Evolutionary conservation across 2,888 invertebrate genomes (phyloP).

Genomic region (Psococerastis gibbosa): DNA sequence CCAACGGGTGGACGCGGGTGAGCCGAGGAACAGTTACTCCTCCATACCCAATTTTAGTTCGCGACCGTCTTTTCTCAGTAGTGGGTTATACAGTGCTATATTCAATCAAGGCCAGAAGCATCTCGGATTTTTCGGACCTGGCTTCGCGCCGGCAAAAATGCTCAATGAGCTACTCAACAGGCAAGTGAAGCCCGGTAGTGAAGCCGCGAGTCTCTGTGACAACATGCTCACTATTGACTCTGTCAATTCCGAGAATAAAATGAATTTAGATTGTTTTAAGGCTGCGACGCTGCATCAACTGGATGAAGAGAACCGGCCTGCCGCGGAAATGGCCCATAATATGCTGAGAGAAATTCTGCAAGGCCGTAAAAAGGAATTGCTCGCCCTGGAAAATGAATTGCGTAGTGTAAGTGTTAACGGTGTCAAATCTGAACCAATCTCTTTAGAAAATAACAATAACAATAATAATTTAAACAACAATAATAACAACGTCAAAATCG

Average conservation of each 20-base stretch:
- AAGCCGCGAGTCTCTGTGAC: slow-evolving; percentile 34
- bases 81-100: slow-evolving; percentile 74
- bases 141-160: slow-evolving; percentile 75
- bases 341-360: slow-evolving; percentile 82
- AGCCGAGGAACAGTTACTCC: slow-evolving; percentile 84
- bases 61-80: slow-evolving; percentile 64
- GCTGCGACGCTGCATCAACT: slow-evolving; percentile 22
- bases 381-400: slow-evolving; percentile 48
- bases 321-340: slow-evolving; percentile 36
- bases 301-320: slow-evolving; percentile 26
- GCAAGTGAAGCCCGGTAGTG: slow-evolving; percentile 48
- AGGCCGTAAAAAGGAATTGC: slow-evolving; percentile 65
- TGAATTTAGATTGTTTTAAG: slow-evolving; percentile 21
- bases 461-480: slow-evolving; percentile 26
- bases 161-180: slow-evolving; percentile 74
- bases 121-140: slow-evolving; percentile 63
- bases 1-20: slow-evolving; percentile 92
- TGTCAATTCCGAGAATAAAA: slow-evolving; percentile 23
- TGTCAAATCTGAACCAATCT: slow-evolving; percentile 28
- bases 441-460: slow-evolving; percentile 33
- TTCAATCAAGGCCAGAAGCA: slow-evolving; percentile 53
- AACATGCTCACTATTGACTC: slow-evolving; percentile 29
- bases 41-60: slow-evolving; percentile 57
- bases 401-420: slow-evolving; percentile 24
- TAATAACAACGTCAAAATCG: slow-evolving; percentile 29